Base-by-base conservation (phyloP, 2,797 vertebrate species). In the Halcyon badia region DNA sequence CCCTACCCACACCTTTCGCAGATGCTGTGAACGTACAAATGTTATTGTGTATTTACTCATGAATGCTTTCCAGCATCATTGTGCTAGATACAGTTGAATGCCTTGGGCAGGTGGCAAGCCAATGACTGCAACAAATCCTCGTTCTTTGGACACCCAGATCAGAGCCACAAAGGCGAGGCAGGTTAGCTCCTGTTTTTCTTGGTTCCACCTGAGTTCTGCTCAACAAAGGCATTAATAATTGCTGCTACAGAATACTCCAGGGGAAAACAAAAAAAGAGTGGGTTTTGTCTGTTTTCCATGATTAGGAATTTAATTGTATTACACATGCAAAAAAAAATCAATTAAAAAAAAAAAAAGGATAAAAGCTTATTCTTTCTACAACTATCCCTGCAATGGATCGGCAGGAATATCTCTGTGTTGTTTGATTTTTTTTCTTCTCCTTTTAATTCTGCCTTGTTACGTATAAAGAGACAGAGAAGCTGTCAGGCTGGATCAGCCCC, bases 1-100 rank as follows among this genome's bases (percentile, higher is more conserved):
- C 48, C 51, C 39, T 80, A 16, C 26, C 80, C 48, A 66, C 85
- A 78, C 72, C 82, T 97, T 89, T 75, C 3, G 9, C 83, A 95
- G 89, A 89, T 90, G 80, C 78, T 95, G 81, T 69, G 95, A 94
- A 93, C 42, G 44, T 37, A 80, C 39, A 81, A 62, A 87, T 83
- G 64, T 83, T 95, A 77, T 83, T 95, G 81, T 92, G 57, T 83
- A 15, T 94, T 92, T 83, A 72, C 49, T 85, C 64, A 20, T 81
- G 65, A 87, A 71, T n/a, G 75, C 20, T 89, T 93, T 82, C 71
- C 88, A 89, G 72, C 49, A 49, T 83, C 41, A 39, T 62, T 93
- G 80, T 95, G 78, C 65, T 87, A 60, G 92, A 87, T 48, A 62
- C 60, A 90, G 81, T 8, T 75, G 88, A 95, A 81, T 87, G 94